Evolutionary conservation across 1,140 invertebrate genomes (phyloP), one percentile per base, ranked within the genome.

Genomic region (Drosophila seguyi): DNA sequence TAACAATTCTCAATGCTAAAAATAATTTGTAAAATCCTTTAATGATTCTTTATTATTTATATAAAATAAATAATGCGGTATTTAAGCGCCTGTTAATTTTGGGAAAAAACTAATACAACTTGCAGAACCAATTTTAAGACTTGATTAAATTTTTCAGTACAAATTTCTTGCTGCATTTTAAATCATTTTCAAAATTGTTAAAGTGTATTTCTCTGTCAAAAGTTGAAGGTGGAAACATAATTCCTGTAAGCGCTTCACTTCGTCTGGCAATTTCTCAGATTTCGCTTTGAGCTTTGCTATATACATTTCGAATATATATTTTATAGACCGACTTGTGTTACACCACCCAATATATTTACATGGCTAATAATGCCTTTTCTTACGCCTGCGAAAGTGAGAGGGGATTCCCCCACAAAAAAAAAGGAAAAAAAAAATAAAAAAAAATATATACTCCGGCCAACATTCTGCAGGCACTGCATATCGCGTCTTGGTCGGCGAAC

Each of bases 401-500:
- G 60, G 59, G 47, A 53, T 44, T 59, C 47, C 36, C 61, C 36
- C 31, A 18, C 25, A 61, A 18, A 6, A 1, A 14, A 22, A 44
- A 69, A 31, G 14, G 7, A 45, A 69, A 25, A 22, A 13, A 22
- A 44, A 16, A 14, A 6, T 14, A 16, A n/a, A 16, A 20, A 20
- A 20, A 20, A 13, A 20, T 4, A 42, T 4, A 25, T 55, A 27
- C 22, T 38, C 22, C 20, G 18, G 16, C 53, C 61, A 20, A 22
- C 31, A 38, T 38, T 38, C 52, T 55, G 52, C 61, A 65, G 38
- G 56, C 61, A 65, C 34, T 42, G 62, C 69, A 71, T 72, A 58
- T 72, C 66, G 69, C 69, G 55, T 65, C 61, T 52, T 44, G 79
- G 79, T 79, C 66, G 75, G 60, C 62, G 75, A 60, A 84, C 65